Base-by-base conservation (phyloP, 2,888 invertebrate genomes). In the Azorinus chamasolen region DNA sequence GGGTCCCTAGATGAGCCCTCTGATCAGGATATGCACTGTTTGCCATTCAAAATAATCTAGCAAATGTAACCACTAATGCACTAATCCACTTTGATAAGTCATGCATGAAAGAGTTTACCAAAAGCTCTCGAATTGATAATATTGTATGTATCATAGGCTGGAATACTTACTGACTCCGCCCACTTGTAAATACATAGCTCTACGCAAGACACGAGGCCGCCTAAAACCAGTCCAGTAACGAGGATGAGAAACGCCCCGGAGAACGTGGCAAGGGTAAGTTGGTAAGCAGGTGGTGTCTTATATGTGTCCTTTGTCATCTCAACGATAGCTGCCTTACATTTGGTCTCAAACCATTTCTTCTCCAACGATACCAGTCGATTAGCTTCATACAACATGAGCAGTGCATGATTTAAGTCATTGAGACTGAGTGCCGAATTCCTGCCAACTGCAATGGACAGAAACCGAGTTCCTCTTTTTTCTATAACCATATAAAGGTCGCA, bases 401-500 rank as follows among this genome's bases (percentile, higher is more conserved):
- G 63, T 0, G 75, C 83, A 1, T 37, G 20, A 50, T 86, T 83
- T 22, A 91, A 50, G 2, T 14, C 5, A 6, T 72, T 50, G 16
- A 62, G 46, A 18, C n/a, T n/a, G n/a, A 72, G 46, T 10, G 41
- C 24, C 0, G 82, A 84, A 20, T 69, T 75, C 12, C 58, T 74
- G 8, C 45, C 58, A 39, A 83, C 83, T 5, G 80, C 89, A 25
- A 91, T 71, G 22, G 86, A 79, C 51, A 78, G 75, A 18, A 86
- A 77, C 27, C 84, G 74, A 12, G 54, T 79, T 6, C 75, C 62
- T n/a, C 75, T 65, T 12, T 78, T 55, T 16, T 84, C 87, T 22
- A 76, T 82, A 6, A 89, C 79, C 72, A 84, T 77, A 32, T 86
- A 87, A n/a, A 90, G 76, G 48, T 90, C 84, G 65, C 91, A 91